These are phyloP conservation scores for Heliocidaris tuberculata DNA, from an alignment of 35 echinoderm and acorn worm genomes.

Conservation along the genomic window DNA sequence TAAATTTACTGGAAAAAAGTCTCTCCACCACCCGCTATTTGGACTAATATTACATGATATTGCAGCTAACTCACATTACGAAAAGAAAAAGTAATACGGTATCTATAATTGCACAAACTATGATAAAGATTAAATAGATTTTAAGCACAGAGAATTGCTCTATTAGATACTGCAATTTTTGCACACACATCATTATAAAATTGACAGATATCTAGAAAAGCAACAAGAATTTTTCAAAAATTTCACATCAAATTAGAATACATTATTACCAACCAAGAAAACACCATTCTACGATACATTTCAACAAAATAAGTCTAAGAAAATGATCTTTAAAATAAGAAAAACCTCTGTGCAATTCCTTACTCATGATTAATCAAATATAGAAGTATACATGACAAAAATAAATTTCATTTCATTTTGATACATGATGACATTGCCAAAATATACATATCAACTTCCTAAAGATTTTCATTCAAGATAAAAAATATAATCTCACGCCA, in stretches of 20 bases:
- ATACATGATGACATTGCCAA: neutral
- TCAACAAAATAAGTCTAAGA: too few relatives aligned
- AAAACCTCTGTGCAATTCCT: too few relatives aligned
- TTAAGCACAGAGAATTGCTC: neutral
- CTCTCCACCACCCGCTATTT: neutral
- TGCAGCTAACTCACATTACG: neutral
- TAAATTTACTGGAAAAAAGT: too few relatives aligned
- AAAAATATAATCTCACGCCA: neutral
- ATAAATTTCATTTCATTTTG: neutral
- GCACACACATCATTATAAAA: neutral
- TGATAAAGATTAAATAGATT: neutral
- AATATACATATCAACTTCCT: neutral
- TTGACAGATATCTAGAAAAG: neutral
- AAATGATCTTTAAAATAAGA: too few relatives aligned
- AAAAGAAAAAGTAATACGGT: neutral
- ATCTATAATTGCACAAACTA: neutral
- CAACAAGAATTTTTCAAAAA: neutral
- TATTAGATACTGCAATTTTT: neutral
- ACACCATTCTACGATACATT: too few relatives aligned
- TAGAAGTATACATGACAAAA: neutral
- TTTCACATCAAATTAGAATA: too few relatives aligned
- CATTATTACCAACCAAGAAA: too few relatives aligned
- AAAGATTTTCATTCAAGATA: neutral
- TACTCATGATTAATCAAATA: too few relatives aligned
- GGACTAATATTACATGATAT: neutral